A percentile compares a stretch with the other conserved stretches of the same genome.
These are phyloP conservation scores for Temnothorax nylanderi DNA, from an alignment of 1,140 invertebrate species.

Conservation along the genomic window DNA sequence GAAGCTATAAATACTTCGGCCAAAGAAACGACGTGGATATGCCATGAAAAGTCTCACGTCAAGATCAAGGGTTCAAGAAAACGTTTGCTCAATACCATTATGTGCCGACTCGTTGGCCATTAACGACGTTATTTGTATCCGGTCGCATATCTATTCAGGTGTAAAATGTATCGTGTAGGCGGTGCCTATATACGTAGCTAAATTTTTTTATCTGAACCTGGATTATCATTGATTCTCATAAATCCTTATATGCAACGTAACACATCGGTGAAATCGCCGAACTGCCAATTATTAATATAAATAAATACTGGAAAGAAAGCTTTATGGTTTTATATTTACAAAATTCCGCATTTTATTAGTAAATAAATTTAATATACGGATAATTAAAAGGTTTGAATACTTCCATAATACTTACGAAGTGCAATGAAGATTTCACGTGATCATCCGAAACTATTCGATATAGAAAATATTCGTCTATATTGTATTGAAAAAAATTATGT, in stretches of 20 bases:
- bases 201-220: conserved; percentile 14
- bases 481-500: neutral
- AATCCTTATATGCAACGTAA: neutral
- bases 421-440: neutral
- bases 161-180: neutral
- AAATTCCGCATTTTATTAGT: neutral
- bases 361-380: too few relatives aligned
- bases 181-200: neutral
- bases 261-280: neutral
- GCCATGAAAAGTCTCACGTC: conserved; percentile 7
- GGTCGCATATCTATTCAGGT: conserved; percentile 5
- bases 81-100: conserved; percentile 4
- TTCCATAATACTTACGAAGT: neutral
- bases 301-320: neutral
- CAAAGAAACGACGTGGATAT: conserved; percentile 1
- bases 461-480: neutral
- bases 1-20: conserved; percentile 5
- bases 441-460: neutral
- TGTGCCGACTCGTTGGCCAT: neutral
- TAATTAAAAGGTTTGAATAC: neutral
- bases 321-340: neutral
- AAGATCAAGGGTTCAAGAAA: conserved; percentile 24
- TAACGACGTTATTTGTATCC: conserved; percentile 20
- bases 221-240: neutral
- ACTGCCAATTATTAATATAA: neutral